These are phyloP conservation scores for Lasioglossum leucozonium DNA, from an alignment of 2,888 invertebrate genomes.

Conservation along the genomic window DNA sequence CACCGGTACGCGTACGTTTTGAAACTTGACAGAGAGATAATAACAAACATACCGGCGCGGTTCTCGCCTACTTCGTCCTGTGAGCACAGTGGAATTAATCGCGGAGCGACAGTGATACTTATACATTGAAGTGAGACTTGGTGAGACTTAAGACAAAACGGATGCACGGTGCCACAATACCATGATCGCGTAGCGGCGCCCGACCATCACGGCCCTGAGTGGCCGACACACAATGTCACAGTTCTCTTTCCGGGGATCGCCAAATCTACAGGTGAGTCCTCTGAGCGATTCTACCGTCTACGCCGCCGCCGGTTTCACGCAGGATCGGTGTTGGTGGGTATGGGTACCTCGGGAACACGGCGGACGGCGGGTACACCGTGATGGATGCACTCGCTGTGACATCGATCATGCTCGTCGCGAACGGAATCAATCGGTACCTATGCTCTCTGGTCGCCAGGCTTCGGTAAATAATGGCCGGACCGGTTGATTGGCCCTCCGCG, in stretches of 20 bases:
- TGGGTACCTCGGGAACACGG: neutral
- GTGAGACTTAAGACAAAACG: conserved; percentile 49
- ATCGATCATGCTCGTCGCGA: conserved; percentile 39
- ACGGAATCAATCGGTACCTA: conserved; percentile 25
- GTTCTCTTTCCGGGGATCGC: conserved; percentile 89
- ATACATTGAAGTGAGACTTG: conserved; percentile 35
- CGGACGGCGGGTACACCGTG: conserved; percentile 22
- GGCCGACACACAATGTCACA: conserved; percentile 89
- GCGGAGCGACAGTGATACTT: neutral
- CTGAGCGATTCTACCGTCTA: neutral
- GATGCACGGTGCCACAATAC: conserved; percentile 71
- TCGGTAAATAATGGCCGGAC: neutral
- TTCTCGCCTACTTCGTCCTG: conserved; percentile 12
- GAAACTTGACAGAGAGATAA: neutral
- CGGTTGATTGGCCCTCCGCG: neutral
- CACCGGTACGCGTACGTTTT: neutral
- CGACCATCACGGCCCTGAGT: conserved; percentile 83
- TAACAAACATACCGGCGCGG: neutral
- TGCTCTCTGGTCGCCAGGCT: neutral
- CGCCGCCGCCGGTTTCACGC: conserved; percentile 3
- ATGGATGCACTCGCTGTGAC: conserved; percentile 46
- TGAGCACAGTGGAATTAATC: neutral
- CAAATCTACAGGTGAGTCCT: conserved; percentile 87
- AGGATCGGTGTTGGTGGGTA: conserved; percentile 9
- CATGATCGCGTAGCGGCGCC: conserved; percentile 83